Conservation (phyloP, 37 sponge, comb jelly and placozoan species). For the Corticium candelabrum region DNA sequence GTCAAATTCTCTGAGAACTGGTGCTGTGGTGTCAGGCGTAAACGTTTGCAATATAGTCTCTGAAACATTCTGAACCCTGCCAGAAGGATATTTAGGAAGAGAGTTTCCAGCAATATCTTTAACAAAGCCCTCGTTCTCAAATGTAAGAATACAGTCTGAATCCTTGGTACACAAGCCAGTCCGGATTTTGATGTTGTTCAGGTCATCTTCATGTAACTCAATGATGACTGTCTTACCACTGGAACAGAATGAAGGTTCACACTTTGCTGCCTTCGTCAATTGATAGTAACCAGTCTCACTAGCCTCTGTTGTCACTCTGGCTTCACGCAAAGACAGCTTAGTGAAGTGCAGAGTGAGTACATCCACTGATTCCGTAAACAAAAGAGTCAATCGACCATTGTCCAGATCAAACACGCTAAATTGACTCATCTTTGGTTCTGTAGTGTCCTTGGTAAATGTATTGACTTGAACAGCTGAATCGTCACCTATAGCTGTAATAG, state of each 20-base stretch:
- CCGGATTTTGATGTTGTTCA: constrained; percentile 43
- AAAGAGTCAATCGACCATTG: constrained; percentile 40
- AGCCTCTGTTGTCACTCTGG: background rate
- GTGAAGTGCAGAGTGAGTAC: constrained; percentile 20
- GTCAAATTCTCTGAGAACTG: background rate
- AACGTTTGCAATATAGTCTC: constrained; percentile 6
- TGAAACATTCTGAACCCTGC: background rate
- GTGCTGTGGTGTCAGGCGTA: constrained; percentile 13
- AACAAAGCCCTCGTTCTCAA: constrained; percentile 33
- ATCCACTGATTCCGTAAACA: constrained; percentile 67
- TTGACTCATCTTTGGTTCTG: constrained; percentile 31
- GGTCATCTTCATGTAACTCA: constrained; percentile 25
- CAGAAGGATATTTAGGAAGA: constrained; percentile 12
- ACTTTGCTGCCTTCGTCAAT: constrained; percentile 47
- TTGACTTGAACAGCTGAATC: constrained; percentile 14
- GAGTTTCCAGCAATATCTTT: constrained; percentile 66
- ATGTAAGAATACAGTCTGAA: constrained; percentile 39
- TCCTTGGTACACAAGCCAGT: constrained; percentile 30
- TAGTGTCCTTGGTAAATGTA: constrained; percentile 30
- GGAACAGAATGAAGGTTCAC: background rate
- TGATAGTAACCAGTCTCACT: background rate
- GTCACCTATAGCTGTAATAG: constrained; percentile 33
- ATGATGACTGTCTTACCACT: constrained; percentile 34
- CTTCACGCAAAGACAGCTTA: background rate
- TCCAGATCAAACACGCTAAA: constrained; percentile 63